Evolutionary conservation across 2,888 invertebrate genomes (phyloP).

Genomic region (Campopleginae sp.): DNA sequence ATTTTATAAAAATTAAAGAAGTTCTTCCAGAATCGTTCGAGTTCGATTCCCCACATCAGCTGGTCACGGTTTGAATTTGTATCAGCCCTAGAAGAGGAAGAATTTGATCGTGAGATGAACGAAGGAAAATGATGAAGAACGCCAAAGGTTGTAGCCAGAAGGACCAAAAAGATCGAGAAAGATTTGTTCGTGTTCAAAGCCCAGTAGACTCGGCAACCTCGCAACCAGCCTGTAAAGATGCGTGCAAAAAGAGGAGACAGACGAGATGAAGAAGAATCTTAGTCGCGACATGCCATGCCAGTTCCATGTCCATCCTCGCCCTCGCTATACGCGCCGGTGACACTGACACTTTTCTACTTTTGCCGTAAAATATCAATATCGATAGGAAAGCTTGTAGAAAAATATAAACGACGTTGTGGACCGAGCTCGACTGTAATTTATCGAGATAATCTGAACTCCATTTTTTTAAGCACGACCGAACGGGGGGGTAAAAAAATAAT

Average conservation of each 20-base stretch:
- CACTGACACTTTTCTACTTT: no score
- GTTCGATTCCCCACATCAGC: slow-evolving; percentile 1
- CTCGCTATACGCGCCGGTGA: slow-evolving; percentile 39
- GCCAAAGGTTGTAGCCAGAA: slow-evolving; percentile 62
- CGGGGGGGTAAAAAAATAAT: neutral
- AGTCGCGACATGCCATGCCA: slow-evolving; percentile 62
- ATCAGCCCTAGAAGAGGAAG: neutral
- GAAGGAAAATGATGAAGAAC: slow-evolving; percentile 7
- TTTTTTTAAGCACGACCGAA: neutral
- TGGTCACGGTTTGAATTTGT: neutral
- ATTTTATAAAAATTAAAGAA: slow-evolving; percentile 38
- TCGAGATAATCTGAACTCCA: slow-evolving; percentile 39
- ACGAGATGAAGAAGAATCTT: slow-evolving; percentile 67
- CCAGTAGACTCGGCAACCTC: slow-evolving; percentile 78
- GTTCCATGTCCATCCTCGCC: slow-evolving; percentile 39
- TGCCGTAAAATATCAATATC: slow-evolving; percentile 30
- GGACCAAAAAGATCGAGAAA: slow-evolving; percentile 62
- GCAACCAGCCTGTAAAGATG: slow-evolving; percentile 79
- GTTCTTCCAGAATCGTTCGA: neutral
- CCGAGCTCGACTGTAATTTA: slow-evolving; percentile 16
- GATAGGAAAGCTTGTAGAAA: neutral
- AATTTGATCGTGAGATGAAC: slow-evolving; percentile 34
- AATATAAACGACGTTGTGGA: neutral
- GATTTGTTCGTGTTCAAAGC: slow-evolving; percentile 62
- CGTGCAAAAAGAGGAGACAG: slow-evolving; percentile 77